Percentiles rank a stretch among this genome's conserved stretches.
These are phyloP conservation scores for Drosophila athabasca DNA, from an alignment of 1,140 invertebrate species.

Conservation along the genomic window DNA sequence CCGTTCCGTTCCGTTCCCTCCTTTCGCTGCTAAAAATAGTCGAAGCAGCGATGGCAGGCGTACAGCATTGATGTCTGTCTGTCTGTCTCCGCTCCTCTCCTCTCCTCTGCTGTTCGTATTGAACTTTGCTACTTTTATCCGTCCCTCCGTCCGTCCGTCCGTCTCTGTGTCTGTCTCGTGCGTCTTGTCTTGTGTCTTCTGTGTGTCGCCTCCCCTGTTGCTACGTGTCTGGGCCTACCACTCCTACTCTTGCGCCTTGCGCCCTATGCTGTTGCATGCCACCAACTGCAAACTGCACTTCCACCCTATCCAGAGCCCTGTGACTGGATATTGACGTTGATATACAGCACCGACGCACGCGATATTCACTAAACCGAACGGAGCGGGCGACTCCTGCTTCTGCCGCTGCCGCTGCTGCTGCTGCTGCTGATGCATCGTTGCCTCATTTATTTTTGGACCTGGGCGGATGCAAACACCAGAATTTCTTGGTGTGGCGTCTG, in stretches of 20 bases:
- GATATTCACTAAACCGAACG: constrained; percentile 53
- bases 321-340: constrained; percentile 79
- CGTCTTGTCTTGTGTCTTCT: constrained; percentile 47
- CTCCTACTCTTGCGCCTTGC: constrained; percentile 67
- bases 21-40: constrained; percentile 67
- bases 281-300: constrained; percentile 39
- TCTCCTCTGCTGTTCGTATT: constrained; percentile 56
- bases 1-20: constrained; percentile 16
- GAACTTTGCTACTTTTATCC: constrained; percentile 77
- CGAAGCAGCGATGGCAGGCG: constrained; percentile 29
- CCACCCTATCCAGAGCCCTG: constrained; percentile 64
- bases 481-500: too few relatives aligned
- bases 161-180: constrained; percentile 47
- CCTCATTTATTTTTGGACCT: constrained; percentile 78
- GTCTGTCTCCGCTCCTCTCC: background rate
- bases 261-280: constrained; percentile 46
- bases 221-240: constrained; percentile 62
- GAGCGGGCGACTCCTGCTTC: background rate
- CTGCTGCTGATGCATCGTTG: constrained; percentile 48
- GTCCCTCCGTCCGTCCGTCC: constrained; percentile 36
- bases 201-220: constrained; percentile 46
- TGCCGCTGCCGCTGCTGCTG: constrained; percentile 10
- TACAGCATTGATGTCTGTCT: constrained; percentile 45
- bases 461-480: constrained; percentile 33
- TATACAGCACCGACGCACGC: constrained; percentile 76